Conservation (phyloP, 2,888 invertebrate genomes). For the Stenolophus ochropezus region DNA sequence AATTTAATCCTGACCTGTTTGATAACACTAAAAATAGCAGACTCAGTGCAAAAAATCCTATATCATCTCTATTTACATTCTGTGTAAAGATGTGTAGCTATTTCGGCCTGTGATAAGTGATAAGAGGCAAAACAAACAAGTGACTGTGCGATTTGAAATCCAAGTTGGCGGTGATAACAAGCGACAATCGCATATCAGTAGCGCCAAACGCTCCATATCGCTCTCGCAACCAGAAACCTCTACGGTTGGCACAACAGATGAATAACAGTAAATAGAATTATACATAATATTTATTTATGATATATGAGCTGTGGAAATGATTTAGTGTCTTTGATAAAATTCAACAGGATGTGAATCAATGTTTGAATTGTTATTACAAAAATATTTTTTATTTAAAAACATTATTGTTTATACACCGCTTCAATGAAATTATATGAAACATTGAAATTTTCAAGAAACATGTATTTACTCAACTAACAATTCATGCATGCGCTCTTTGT, state of each 20-base stretch:
- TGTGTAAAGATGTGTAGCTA: conserved; percentile 34
- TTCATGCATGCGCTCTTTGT: no score
- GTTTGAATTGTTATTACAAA: not conserved
- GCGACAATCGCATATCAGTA: conserved; percentile 30
- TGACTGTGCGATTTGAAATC: conserved; percentile 32
- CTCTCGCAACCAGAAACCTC: not conserved
- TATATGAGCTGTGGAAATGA: not conserved
- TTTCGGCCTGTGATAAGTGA: conserved; percentile 19
- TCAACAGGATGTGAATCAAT: not conserved
- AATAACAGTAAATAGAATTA: not conserved
- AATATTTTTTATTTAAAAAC: no score
- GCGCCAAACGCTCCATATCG: conserved; percentile 2
- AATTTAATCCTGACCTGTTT: not conserved
- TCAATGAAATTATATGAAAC: no score
- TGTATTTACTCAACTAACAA: no score
- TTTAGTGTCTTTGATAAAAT: not conserved
- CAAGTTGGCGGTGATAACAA: conserved; percentile 31
- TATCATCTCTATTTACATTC: conserved; percentile 10
- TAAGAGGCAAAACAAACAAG: conserved; percentile 29
- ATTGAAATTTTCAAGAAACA: no score
- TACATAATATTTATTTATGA: not conserved
- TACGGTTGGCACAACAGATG: not conserved
- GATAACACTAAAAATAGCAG: not conserved
- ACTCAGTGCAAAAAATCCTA: not conserved
- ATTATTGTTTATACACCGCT: no score